phyloP scores from a whole-genome alignment of 2,888 invertebrate species.

The Endomychus coccineus region DNA sequence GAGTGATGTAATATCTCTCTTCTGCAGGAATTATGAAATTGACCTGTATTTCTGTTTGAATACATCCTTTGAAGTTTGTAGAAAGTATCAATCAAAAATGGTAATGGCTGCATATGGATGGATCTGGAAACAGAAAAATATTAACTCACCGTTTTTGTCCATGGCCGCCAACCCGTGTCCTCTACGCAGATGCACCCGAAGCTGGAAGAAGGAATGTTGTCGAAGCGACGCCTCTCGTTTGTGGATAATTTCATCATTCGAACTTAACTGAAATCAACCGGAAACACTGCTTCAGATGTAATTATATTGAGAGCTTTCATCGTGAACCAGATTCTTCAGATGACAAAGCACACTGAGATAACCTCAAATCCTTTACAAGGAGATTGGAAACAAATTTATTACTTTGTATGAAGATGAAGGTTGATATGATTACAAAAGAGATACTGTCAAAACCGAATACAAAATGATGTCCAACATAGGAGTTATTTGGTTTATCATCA shows the following conservation, averaged over 20 bases:
- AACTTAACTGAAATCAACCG: conserved; percentile 46
- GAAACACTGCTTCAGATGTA: neutral
- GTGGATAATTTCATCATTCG: conserved; percentile 63
- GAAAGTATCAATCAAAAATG: too few relatives aligned
- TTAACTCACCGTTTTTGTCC: conserved; percentile 86
- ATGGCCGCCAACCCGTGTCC: conserved; percentile 86
- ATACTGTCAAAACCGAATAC: too few relatives aligned
- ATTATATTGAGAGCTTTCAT: neutral
- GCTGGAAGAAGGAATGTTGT: conserved; percentile 86
- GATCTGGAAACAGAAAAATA: neutral
- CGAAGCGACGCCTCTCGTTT: conserved; percentile 66
- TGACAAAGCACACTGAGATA: neutral
- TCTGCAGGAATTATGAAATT: too few relatives aligned
- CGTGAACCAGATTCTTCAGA: neutral
- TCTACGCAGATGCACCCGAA: conserved; percentile 80
- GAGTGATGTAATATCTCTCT: too few relatives aligned
- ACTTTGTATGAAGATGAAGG: too few relatives aligned
- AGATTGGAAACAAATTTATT: too few relatives aligned
- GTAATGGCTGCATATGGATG: too few relatives aligned
- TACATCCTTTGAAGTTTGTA: too few relatives aligned
- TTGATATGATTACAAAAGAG: too few relatives aligned
- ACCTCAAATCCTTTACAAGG: neutral
- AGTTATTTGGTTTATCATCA: too few relatives aligned
- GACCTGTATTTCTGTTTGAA: too few relatives aligned
- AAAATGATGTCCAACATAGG: too few relatives aligned